A percentile compares a stretch with the other conserved stretches of the same genome.
Evolutionary conservation across 2,113 vertebrate species (phyloP).

Genomic region (Struthio camelus): DNA sequence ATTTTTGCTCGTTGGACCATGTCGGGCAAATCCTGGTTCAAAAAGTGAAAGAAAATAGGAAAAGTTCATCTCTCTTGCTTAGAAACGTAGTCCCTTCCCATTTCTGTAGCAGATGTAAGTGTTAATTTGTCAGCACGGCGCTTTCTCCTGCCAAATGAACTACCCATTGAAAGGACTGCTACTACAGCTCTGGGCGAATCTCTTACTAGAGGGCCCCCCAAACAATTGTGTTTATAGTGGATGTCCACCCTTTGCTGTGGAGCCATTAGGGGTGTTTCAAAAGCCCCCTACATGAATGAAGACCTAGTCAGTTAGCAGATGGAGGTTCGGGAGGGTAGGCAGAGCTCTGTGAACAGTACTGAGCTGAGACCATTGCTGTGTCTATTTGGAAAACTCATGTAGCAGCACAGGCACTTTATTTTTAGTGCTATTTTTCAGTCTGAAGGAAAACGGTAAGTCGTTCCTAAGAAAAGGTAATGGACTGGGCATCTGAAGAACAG

Average conservation of each 20-base stretch:
- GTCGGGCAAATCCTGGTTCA: neutral
- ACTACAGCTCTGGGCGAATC: neutral
- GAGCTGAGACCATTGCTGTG: neutral
- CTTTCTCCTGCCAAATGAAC: neutral
- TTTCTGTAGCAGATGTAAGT: neutral
- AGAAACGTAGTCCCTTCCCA: neutral
- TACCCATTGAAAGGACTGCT: neutral
- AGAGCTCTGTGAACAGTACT: rapidly evolving
- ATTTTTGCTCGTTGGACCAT: neutral
- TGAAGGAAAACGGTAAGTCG: neutral
- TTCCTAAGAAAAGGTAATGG: neutral
- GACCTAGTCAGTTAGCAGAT: neutral
- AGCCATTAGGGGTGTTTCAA: neutral
- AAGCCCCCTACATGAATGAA: neutral
- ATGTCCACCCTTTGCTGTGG: neutral
- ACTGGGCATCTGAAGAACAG: neutral
- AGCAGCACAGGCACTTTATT: neutral
- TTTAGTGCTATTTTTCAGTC: neutral
- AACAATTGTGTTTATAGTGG: neutral
- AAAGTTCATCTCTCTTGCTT: neutral
- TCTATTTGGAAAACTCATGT: neutral
- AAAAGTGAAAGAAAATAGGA: neutral
- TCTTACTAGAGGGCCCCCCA: neutral
- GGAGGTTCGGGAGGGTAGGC: neutral
- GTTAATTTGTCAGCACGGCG: neutral